Evolutionary conservation across 2,113 vertebrate species (phyloP).

Genomic region (Vidua macroura): DNA sequence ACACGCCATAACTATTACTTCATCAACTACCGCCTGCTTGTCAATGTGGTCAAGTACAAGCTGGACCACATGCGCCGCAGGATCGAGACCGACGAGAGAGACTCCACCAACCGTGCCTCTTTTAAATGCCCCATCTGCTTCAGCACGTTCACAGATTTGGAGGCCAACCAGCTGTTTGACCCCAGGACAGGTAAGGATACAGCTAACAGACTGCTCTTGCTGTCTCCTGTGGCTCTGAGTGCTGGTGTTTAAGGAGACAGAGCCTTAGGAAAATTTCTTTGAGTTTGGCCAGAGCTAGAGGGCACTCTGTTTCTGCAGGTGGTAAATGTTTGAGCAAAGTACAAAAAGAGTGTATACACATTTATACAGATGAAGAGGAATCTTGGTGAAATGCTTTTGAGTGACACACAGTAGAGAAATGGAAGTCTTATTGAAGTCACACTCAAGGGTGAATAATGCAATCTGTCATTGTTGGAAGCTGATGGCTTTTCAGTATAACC

Average conservation of each 20-base stretch:
- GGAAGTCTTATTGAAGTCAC: neutral
- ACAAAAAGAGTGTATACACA: neutral
- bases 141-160: conserved; percentile 95
- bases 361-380: neutral
- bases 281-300: neutral
- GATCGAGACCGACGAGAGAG: conserved; percentile 95
- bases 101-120: conserved; percentile 95
- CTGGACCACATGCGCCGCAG: conserved; percentile 97
- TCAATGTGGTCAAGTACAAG: conserved; percentile 98
- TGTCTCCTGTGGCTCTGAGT: neutral
- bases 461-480: neutral
- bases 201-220: neutral
- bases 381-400: neutral
- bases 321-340: neutral
- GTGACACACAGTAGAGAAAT: neutral
- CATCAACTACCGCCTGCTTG: conserved; percentile 94
- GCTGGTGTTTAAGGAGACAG: neutral
- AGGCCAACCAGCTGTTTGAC: conserved; percentile 97
- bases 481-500: neutral
- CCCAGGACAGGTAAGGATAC: conserved; percentile 85
- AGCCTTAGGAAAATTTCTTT: neutral
- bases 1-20: conserved; percentile 98
- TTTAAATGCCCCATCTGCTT: conserved; percentile 93
- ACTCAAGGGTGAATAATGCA: neutral
- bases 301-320: neutral